Percentiles rank a stretch among this genome's conserved stretches.
Conservation (phyloP, 2,113 vertebrate species). For the Colinus virginianus region DNA sequence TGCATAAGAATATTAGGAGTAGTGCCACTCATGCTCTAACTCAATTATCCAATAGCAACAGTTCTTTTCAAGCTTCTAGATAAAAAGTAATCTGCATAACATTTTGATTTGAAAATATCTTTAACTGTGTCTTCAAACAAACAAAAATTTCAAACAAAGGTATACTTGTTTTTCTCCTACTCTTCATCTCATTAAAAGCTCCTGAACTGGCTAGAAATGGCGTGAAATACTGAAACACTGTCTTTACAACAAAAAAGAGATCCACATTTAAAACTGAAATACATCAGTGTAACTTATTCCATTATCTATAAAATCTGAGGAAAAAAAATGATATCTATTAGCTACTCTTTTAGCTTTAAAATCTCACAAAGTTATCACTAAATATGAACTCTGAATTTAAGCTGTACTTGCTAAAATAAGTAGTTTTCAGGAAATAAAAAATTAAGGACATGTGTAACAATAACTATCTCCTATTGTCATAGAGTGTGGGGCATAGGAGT, state of each 20-base stretch:
- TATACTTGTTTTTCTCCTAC: background rate
- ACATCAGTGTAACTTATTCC: background rate
- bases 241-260: background rate
- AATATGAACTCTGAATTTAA: background rate
- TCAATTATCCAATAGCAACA: background rate
- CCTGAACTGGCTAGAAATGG: background rate
- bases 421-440: background rate
- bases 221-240: background rate
- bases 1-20: background rate
- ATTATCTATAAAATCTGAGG: background rate
- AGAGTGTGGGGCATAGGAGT: accelerated
- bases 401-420: background rate
- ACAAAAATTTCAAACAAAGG: background rate
- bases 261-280: background rate
- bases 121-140: background rate
- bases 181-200: background rate
- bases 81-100: background rate
- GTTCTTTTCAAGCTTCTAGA: background rate
- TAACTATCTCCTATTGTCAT: background rate
- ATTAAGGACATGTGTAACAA: accelerated
- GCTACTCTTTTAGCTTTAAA: background rate
- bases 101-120: background rate
- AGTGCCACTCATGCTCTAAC: background rate
- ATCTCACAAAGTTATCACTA: background rate
- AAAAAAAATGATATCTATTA: background rate